Evolutionary conservation across 1,140 invertebrate genomes (phyloP), one percentile per base, ranked within the genome.

Genomic region (Apolygus lucorum): DNA sequence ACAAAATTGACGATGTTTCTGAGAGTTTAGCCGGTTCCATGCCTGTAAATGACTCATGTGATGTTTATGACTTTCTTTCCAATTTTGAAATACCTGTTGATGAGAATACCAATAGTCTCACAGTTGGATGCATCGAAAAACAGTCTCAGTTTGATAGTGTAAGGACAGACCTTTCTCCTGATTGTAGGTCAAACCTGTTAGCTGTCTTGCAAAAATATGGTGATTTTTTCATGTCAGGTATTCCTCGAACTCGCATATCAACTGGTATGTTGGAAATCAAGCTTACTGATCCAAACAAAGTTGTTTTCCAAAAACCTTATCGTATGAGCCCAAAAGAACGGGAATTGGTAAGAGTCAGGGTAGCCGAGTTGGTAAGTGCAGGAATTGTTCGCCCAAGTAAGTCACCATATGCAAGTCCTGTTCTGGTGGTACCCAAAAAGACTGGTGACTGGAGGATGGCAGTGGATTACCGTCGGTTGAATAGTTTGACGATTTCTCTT

Each of bases 361-460:
- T 64, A 64, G 25, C 25, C 13, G 22, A 64, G 28, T 28, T 64
- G 27, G 63, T 27, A 11, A 22, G 28, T n/a, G n/a, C n/a, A n/a
- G n/a, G n/a, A n/a, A n/a, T n/a, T n/a, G 63, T 13, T 8, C 63
- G 63, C 13, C 63, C 63, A 11, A 64, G 63, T 28, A 4, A 14
- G 13, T 64, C 63, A 28, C 24, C 25, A 4, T 64, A 26, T 29
- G 63, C 63, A 17, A 64, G 63, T 64, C 63, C 63, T 13, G 28
- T 64, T 13, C 28, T 64, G 28, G 14, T 64, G 11, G 63, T 64
- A 17, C 24, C 25, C 4, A 64, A 28, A 28, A 28, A 64, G 24
- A 64, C 63, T 8, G 63, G 63, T 27, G 63, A 28, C 22, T 64
- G 28, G 25, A 26, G 63, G 14, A 64, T 64, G 63, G 63, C 63